Percentiles rank a stretch among this genome's conserved stretches.
These are phyloP conservation scores for Psylliodes chrysocephalus DNA, from an alignment of 2,888 invertebrate species.

Conservation along the genomic window DNA sequence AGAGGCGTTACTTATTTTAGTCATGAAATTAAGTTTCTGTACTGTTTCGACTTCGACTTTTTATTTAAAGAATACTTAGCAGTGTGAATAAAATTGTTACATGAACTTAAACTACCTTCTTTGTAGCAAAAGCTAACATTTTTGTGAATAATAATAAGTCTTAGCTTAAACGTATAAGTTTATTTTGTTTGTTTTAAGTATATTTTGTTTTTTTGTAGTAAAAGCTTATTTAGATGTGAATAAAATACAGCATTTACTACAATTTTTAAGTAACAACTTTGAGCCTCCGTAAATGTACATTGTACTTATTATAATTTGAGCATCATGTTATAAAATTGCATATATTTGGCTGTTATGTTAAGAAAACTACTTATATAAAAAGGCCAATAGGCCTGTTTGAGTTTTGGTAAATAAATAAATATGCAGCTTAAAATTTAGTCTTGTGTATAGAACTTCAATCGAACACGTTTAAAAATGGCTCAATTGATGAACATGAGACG, in stretches of 20 bases:
- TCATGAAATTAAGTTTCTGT: too few species aligned
- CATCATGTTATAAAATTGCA: too few species aligned
- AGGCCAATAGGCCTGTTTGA: too few species aligned
- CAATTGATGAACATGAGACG: too few species aligned
- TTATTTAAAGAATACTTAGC: too few species aligned
- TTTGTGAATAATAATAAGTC: not conserved
- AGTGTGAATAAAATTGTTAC: conserved; percentile 17
- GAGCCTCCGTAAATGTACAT: too few species aligned
- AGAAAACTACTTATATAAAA: too few species aligned
- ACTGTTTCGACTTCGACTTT: too few species aligned
- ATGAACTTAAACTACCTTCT: conserved; percentile 4
- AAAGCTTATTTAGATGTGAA: conserved; percentile 1
- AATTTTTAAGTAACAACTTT: conserved; percentile 15
- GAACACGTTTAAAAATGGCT: conserved; percentile 20
- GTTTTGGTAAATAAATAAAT: conserved; percentile 8
- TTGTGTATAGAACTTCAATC: too few species aligned
- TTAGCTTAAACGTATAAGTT: not conserved
- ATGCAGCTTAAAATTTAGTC: conserved; percentile 14
- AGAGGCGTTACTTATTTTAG: too few species aligned
- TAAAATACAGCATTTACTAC: conserved; percentile 22
- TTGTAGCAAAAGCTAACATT: conserved; percentile 13
- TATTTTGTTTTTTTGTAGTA: not conserved
- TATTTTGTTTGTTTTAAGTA: conserved; percentile 24
- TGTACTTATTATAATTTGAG: too few species aligned
- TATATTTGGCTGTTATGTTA: too few species aligned